Base-by-base conservation (phyloP, 92 coral and sea anemone species). In the Diadumene lineata region DNA sequence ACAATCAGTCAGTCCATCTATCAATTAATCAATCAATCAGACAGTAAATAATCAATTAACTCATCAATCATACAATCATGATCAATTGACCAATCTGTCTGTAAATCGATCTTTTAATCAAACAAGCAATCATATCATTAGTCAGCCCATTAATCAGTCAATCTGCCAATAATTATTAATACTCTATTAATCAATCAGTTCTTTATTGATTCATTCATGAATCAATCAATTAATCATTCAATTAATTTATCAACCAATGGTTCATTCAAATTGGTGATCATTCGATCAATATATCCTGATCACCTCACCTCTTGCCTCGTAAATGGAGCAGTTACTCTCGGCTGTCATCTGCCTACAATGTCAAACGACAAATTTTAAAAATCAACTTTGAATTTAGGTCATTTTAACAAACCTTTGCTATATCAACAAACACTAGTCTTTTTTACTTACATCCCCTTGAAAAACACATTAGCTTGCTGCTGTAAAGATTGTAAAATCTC, bases 401-500 rank as follows among this genome's bases (percentile, higher is more conserved):
- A n/a, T n/a, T n/a, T n/a, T n/a, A n/a, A n/a, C n/a, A n/a, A 0
- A 22, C 15, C 33, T 17, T 43, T 23, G 25, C 38, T 60, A 53
- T 15, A 4, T 9, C 19, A 53, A 53, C 13, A 11, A 2, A 50
- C 31, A 56, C 16, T 33, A 27, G 21, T 46, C 0, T 26, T 1
- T 18, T 32, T 13, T 32, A 92, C 99, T 78, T 92, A 96, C 99
- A 92, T 84, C 56, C 90, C 92, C 19, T 88, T 89, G 69, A 96
- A 96, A 81, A 86, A 96, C 62, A 84, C 84, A 62, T 75, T 90
- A 16, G 99, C 93, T 43, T 96, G 97, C 68, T 75, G 89, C 44
- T 96, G 96, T 1, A 96, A 83, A 55, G 86, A 79, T 43, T 87
- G 88, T 53, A 91, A 60, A 53, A 89, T 72, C 46, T 87, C 86